Percentiles rank a stretch among this genome's conserved stretches.
These are phyloP conservation scores for Sorex fumeus DNA, from an alignment of 2,113 vertebrate genomes.

Conservation along the genomic window DNA sequence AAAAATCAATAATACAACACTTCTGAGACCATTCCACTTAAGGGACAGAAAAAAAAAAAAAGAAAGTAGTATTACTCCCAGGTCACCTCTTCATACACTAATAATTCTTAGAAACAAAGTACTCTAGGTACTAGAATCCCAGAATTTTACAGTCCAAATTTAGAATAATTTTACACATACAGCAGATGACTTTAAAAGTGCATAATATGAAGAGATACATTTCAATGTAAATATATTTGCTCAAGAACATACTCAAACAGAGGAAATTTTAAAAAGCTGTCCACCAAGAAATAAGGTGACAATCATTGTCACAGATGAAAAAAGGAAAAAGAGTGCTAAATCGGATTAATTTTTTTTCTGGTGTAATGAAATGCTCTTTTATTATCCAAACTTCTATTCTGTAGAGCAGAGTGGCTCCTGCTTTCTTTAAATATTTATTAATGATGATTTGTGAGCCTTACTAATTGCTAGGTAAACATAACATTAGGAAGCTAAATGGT, in stretches of 20 bases:
- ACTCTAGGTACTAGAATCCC: not conserved
- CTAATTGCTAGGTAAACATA: slow-evolving; percentile 85
- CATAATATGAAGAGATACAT: not conserved
- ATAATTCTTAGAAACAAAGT: not conserved
- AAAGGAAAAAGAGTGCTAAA: slow-evolving; percentile 3
- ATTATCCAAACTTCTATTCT: slow-evolving; percentile 45
- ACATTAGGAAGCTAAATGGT: slow-evolving; percentile 83
- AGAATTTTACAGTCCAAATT: not conserved
- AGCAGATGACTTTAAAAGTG: not conserved
- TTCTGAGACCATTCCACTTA: slow-evolving; percentile 17
- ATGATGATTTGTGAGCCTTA: slow-evolving; percentile 81
- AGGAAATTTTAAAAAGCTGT: not conserved
- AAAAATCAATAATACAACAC: slow-evolving; percentile 44
- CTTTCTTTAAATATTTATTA: slow-evolving; percentile 84
- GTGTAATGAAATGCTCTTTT: slow-evolving; percentile 34
- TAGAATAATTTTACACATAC: not conserved
- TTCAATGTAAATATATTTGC: not conserved
- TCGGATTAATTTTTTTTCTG: not conserved
- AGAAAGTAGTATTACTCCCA: not conserved
- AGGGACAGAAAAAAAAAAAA: not conserved
- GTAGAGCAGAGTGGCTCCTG: slow-evolving; percentile 28
- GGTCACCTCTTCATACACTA: not conserved
- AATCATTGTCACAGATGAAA: not conserved
- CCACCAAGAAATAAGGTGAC: not conserved
- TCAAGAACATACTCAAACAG: not conserved